Base-by-base conservation (phyloP, 2,888 invertebrate species). In the Pogonocherus hispidulus region DNA sequence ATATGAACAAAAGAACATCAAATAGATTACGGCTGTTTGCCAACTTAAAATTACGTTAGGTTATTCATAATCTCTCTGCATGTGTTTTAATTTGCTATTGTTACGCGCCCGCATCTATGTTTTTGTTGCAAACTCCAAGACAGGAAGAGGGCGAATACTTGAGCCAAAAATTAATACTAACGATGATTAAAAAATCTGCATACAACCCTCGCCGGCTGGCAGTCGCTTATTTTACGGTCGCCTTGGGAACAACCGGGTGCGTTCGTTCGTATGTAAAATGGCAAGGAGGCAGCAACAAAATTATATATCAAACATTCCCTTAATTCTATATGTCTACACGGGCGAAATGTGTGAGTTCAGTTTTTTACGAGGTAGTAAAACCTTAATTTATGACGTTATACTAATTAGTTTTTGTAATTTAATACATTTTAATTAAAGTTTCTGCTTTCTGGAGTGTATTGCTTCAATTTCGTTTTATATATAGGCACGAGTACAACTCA, bases 131-230 rank as follows among this genome's bases (percentile, higher is more conserved):
- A 59, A 59, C 59, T 59, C 47, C 19, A 59, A 55, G 64, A 63
- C 46, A 59, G 66, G 66, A 67, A 55, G 63, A 69, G 65, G 59
- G 19, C 62, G 44, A 72, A 74, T 71, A 74, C 75, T 75, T 71
- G 73, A 76, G 74, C 75, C 64, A 74, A 77, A 79, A 77, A 79
- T 79, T 79, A 78, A 79, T 79, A 78, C 79, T 77, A 78, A 79
- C 77, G 77, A 77, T 79, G 78, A 79, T 79, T 79, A 79, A 79
- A 79, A 79, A 79, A 79, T 79, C 77, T 78, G 76, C 79, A 79
- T 78, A 76, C 70, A 70, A 66, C 76, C 78, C 75, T 70, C 74
- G 70, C 65, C 69, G 69, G 64, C 66, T 67, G 72, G 72, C 71
- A 74, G 75, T 73, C 75, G 76, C 74, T 75, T 73, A 73, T 74